Evolutionary conservation across 2,888 invertebrate genomes (phyloP).

Genomic region (Lasioglossum pauxillum): DNA sequence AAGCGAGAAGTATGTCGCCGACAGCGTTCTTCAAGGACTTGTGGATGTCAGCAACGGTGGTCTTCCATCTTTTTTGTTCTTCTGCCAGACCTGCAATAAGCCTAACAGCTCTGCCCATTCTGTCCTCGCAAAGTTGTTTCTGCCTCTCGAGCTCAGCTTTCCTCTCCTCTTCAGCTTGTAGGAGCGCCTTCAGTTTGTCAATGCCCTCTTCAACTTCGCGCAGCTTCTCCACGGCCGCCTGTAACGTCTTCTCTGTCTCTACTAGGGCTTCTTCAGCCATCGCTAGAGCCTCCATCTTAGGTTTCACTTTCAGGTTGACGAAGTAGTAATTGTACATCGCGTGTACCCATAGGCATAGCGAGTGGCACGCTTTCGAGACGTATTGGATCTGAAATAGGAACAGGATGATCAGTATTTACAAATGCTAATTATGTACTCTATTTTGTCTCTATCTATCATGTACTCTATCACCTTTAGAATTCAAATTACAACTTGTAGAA

Average conservation of each 20-base stretch:
- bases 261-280: constrained; percentile 89
- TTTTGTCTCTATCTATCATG: no score
- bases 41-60: constrained; percentile 87
- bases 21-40: constrained; percentile 85
- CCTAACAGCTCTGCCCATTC: constrained; percentile 92
- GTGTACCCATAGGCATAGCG: constrained; percentile 95
- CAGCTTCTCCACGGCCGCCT: constrained; percentile 91
- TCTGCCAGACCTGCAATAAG: constrained; percentile 88
- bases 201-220: constrained; percentile 91
- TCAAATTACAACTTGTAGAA: no score
- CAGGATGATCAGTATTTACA: not conserved
- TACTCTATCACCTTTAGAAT: no score
- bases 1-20: constrained; percentile 90
- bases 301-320: constrained; percentile 92
- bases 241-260: constrained; percentile 88
- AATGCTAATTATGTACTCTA: no score
- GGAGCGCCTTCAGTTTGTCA: constrained; percentile 89
- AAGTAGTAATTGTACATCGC: constrained; percentile 97
- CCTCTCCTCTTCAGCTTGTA: constrained; percentile 90
- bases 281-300: constrained; percentile 93
- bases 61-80: constrained; percentile 90
- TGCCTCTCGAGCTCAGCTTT: constrained; percentile 90
- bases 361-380: constrained; percentile 92
- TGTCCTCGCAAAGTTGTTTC: constrained; percentile 90
- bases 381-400: constrained; percentile 76